These are phyloP conservation scores for Cantharis rufa DNA, from an alignment of 2,888 invertebrate species.

Conservation along the genomic window DNA sequence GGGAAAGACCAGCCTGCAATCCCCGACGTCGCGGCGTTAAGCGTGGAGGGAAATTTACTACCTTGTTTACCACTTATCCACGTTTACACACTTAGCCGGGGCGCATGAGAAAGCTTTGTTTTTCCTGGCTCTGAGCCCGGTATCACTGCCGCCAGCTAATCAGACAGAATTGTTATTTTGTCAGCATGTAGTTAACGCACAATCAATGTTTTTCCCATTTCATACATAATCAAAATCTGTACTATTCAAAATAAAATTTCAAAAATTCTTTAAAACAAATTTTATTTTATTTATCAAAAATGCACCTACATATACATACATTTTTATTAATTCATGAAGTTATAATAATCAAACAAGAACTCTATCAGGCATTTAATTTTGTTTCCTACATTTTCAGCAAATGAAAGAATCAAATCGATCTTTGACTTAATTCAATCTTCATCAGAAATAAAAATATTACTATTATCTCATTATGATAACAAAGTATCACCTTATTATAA, in stretches of 20 bases:
- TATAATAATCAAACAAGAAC: neutral
- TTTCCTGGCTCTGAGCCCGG: slow-evolving; percentile 53
- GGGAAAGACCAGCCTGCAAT: slow-evolving; percentile 37
- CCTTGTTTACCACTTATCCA: slow-evolving; percentile 58
- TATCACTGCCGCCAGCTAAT: slow-evolving; percentile 46
- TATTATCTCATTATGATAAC: no score
- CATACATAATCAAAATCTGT: slow-evolving; percentile 15
- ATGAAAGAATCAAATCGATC: neutral
- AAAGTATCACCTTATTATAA: no score
- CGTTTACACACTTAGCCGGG: slow-evolving; percentile 56
- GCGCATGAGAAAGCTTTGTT: slow-evolving; percentile 51
- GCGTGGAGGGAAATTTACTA: slow-evolving; percentile 55
- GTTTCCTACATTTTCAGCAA: no score
- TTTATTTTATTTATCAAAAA: neutral
- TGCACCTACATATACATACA: neutral
- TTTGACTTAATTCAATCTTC: no score
- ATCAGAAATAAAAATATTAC: no score
- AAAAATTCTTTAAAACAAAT: neutral
- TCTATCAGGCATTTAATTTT: neutral
- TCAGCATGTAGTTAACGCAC: slow-evolving; percentile 50
- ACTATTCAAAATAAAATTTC: neutral
- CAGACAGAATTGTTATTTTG: slow-evolving; percentile 51
- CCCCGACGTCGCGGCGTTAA: slow-evolving; percentile 44
- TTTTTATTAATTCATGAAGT: neutral
- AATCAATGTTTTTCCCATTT: slow-evolving; percentile 45